Evolutionary conservation across 2,113 vertebrate genomes (phyloP).

Genomic region (Mastomys natalensis): DNA sequence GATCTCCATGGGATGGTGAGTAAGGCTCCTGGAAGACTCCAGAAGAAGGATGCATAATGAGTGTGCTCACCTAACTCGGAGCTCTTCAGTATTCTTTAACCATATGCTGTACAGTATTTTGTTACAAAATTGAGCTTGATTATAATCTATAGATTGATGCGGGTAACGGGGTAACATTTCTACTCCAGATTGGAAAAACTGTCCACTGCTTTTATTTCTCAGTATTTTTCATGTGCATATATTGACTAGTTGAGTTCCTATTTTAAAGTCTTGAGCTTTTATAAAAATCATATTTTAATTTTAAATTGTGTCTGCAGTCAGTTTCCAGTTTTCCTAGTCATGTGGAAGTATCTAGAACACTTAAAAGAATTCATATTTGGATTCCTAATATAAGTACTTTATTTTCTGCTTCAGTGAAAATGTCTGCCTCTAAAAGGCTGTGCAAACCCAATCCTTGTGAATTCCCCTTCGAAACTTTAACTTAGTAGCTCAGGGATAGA

Average conservation of each 20-base stretch:
- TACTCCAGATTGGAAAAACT: background rate
- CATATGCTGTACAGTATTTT: background rate
- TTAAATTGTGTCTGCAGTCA: background rate
- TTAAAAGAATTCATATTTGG: background rate
- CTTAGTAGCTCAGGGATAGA: background rate
- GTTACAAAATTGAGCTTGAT: background rate
- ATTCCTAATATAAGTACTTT: rapidly evolving
- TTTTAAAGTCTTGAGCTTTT: slow-evolving; percentile 14
- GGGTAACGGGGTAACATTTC: background rate
- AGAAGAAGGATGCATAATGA: background rate
- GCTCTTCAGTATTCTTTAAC: slow-evolving; percentile 23
- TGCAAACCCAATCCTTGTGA: background rate
- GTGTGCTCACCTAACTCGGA: background rate
- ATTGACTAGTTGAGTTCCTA: background rate
- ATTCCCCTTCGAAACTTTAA: slow-evolving; percentile 18
- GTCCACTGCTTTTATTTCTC: background rate
- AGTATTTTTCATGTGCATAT: background rate
- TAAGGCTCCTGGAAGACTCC: background rate
- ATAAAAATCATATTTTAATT: background rate
- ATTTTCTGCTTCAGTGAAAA: background rate
- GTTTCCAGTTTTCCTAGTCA: background rate
- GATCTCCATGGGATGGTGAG: background rate
- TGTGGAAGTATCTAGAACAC: background rate
- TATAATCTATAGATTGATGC: background rate
- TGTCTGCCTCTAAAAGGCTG: background rate